These are phyloP conservation scores for Drosophila chauvacae DNA, from an alignment of 1,140 invertebrate species.

Conservation along the genomic window DNA sequence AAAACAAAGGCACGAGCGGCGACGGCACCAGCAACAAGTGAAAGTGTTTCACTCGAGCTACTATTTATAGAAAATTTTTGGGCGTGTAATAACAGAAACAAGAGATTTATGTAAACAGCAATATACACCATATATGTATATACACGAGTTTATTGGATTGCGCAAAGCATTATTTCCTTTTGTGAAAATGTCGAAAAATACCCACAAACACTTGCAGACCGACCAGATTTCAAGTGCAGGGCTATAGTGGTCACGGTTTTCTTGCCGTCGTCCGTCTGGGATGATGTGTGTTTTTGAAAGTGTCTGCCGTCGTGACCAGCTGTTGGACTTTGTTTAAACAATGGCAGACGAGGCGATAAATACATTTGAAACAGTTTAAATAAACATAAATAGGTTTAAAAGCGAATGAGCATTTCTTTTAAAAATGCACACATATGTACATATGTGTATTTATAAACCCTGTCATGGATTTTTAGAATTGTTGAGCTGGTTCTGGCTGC, in stretches of 20 bases:
- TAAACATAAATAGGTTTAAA: conserved; percentile 6
- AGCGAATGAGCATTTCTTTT: conserved; percentile 36
- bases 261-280: conserved; percentile 12
- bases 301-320: conserved; percentile 34
- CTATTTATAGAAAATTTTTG: conserved; percentile 63
- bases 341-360: conserved; percentile 27
- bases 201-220: conserved; percentile 29
- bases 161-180: conserved; percentile 52
- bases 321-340: conserved; percentile 62
- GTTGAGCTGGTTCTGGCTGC: conserved; percentile 23
- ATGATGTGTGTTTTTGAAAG: conserved; percentile 26
- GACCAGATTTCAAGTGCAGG: conserved; percentile 64
- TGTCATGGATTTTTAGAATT: conserved; percentile 31
- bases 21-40: conserved; percentile 64
- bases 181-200: conserved; percentile 21
- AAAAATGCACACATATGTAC: conserved; percentile 56
- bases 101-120: conserved; percentile 28
- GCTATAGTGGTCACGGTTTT: conserved; percentile 57
- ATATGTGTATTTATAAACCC: conserved; percentile 10
- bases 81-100: conserved; percentile 43
- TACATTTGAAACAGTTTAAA: conserved; percentile 38
- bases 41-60: conserved; percentile 54
- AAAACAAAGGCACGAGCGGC: conserved; percentile 3
- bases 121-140: conserved; percentile 10
- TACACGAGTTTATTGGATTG: conserved; percentile 44